Evolutionary conservation across 64 coral and sea anemone species (phyloP).

Genomic region (Actinia equina): DNA sequence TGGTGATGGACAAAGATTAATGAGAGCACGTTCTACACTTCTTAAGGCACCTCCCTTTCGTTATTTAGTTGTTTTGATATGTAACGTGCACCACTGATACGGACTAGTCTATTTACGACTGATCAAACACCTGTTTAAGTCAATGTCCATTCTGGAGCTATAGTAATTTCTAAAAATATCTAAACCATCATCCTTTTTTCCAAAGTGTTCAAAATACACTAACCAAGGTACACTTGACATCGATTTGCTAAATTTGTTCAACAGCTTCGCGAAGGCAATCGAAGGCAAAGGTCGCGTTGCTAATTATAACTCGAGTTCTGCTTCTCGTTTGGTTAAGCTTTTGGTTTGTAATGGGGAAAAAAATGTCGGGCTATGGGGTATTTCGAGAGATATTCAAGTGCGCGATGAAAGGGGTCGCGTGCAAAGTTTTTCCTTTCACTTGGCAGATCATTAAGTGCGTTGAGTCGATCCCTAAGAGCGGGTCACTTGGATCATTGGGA

Average conservation of each 20-base stretch:
- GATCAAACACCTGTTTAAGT: background rate
- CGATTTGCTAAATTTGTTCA: background rate
- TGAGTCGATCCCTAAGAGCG: conserved; percentile 8
- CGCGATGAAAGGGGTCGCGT: conserved; percentile 14
- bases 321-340: background rate
- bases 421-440: background rate
- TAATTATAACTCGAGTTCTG: background rate
- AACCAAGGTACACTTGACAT: background rate
- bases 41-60: background rate
- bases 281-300: background rate
- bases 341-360: background rate
- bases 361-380: conserved; percentile 2
- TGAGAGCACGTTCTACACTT: background rate
- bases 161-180: background rate
- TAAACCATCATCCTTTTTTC: background rate
- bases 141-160: background rate
- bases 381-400: background rate
- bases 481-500: conserved; percentile 2
- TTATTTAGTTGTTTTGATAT: background rate
- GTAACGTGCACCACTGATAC: background rate
- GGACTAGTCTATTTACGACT: background rate
- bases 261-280: background rate
- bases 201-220: background rate
- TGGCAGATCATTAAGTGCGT: conserved; percentile 19
- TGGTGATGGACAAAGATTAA: conserved; percentile 11